These are phyloP conservation scores for Hyposoter didymator DNA, from an alignment of 2,888 invertebrate species.

Conservation along the genomic window DNA sequence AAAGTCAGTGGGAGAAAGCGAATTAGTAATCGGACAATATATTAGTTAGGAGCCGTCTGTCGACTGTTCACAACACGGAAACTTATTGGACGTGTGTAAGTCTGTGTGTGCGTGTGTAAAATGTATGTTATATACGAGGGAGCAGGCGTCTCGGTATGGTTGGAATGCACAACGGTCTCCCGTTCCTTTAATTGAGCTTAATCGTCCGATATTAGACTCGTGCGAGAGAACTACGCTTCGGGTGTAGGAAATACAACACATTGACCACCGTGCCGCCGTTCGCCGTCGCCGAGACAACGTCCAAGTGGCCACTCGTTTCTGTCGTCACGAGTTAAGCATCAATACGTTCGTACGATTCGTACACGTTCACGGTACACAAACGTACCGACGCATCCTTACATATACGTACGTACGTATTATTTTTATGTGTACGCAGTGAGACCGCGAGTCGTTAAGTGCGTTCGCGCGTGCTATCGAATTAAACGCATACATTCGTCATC, in stretches of 20 bases:
- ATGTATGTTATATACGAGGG: conserved; percentile 14
- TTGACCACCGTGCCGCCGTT: conserved; percentile 32
- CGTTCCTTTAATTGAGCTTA: conserved; percentile 82
- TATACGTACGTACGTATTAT: background rate
- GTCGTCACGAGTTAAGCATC: conserved; percentile 28
- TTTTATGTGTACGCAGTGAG: background rate
- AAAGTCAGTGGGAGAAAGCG: conserved; percentile 32
- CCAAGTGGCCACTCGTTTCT: conserved; percentile 42
- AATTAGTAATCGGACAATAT: conserved; percentile 59
- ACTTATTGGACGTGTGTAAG: conserved; percentile 8
- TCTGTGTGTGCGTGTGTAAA: background rate
- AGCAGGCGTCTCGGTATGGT: conserved; percentile 73
- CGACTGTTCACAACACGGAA: conserved; percentile 13
- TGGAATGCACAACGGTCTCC: conserved; percentile 79
- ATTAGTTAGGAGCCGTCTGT: conserved; percentile 21
- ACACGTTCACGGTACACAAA: background rate
- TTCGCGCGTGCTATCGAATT: conserved; percentile 40
- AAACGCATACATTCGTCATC: conserved; percentile 30
- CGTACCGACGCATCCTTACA: background rate
- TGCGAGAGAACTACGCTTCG: conserved; percentile 73
- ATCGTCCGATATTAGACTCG: conserved; percentile 81
- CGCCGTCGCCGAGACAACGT: conserved; percentile 37
- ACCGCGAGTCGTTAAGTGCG: conserved; percentile 19
- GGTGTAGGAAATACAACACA: conserved; percentile 72
- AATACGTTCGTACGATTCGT: conserved; percentile 22